Evolutionary conservation across 2,113 vertebrate species (phyloP).

Genomic region (Festucalex cinctus): DNA sequence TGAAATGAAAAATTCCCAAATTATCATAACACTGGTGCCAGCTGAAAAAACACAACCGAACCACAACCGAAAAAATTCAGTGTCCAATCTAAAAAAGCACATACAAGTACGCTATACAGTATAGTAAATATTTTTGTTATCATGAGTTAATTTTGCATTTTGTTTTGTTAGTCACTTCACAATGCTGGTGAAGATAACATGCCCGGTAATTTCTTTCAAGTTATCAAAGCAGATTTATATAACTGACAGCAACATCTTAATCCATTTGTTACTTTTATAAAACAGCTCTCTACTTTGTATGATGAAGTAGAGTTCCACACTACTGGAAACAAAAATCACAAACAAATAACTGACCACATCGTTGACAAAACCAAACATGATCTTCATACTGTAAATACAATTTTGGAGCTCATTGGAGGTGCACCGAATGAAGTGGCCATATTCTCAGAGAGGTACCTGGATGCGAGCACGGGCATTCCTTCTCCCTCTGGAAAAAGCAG

Average conservation of each 20-base stretch:
- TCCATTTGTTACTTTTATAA: background rate
- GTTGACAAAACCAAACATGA: background rate
- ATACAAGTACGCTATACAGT: background rate
- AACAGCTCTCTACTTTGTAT: too few species aligned
- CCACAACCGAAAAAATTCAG: too few species aligned
- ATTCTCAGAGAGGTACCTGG: slow-evolving; percentile 82
- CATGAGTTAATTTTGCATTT: background rate
- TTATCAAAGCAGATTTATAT: too few species aligned
- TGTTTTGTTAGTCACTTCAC: background rate
- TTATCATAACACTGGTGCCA: too few species aligned
- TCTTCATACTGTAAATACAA: background rate
- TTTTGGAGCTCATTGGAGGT: background rate
- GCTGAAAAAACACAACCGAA: too few species aligned
- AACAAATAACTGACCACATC: too few species aligned
- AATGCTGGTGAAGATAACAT: too few species aligned
- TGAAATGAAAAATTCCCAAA: too few species aligned
- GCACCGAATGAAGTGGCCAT: background rate
- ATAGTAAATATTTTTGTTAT: background rate
- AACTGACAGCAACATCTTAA: background rate
- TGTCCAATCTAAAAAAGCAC: background rate
- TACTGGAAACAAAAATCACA: too few species aligned
- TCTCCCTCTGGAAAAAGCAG: slow-evolving; percentile 97
- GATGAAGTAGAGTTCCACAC: too few species aligned
- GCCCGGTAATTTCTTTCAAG: too few species aligned
- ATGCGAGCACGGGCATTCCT: slow-evolving; percentile 96